phyloP scores from a whole-genome alignment of 2,113 vertebrate genomes.

The Camelus bactrianus region DNA sequence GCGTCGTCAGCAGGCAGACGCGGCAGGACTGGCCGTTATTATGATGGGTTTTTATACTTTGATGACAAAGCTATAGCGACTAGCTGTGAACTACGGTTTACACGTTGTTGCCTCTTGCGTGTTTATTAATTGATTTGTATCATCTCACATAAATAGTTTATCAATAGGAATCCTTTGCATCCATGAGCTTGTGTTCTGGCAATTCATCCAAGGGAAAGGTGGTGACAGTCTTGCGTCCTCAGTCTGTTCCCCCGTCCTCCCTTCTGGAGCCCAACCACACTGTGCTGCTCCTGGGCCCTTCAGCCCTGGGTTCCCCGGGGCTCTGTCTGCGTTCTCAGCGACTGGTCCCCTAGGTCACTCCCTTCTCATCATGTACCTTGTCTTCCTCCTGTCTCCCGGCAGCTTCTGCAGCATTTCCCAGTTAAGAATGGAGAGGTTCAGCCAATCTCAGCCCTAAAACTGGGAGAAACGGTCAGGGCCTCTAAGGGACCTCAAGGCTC shows the following conservation, averaged over 20 bases:
- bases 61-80: constrained; percentile 46
- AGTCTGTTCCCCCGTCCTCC: fast-evolving
- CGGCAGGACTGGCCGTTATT: constrained; percentile 55
- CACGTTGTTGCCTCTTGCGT: background rate
- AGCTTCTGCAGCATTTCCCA: constrained; percentile 67
- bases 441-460: constrained; percentile 55
- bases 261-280: background rate
- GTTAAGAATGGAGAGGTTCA: constrained; percentile 68
- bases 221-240: background rate
- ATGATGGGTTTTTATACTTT: constrained; percentile 63
- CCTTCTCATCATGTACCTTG: constrained; percentile 2
- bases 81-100: constrained; percentile 63
- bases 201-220: background rate
- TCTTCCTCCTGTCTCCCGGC: constrained; percentile 35
- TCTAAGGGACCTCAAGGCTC: constrained; percentile 51
- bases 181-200: background rate
- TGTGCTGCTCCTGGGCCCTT: background rate
- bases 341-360: background rate
- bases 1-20: constrained; percentile 10
- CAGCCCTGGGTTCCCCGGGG: background rate
- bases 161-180: constrained; percentile 33
- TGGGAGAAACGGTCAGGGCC: constrained; percentile 43
- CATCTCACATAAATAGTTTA: constrained; percentile 18
- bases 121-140: constrained; percentile 59
- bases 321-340: background rate